phyloP scores from a whole-genome alignment of 1,140 invertebrate genomes.

The Bombus turneri region DNA sequence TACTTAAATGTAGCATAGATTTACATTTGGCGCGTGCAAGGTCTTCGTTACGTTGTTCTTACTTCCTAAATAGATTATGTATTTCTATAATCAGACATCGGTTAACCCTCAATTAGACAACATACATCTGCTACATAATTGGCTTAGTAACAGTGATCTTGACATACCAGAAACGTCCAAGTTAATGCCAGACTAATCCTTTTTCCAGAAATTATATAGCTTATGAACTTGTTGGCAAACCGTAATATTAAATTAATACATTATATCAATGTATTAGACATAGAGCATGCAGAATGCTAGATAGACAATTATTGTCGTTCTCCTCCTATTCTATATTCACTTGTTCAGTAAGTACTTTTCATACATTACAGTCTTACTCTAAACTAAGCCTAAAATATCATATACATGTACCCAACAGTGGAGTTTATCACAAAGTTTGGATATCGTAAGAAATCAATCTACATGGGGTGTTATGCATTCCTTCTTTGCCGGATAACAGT shows the following conservation, averaged over 20 bases:
- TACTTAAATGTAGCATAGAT: background rate
- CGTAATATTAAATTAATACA: background rate
- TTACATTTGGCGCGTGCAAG: background rate
- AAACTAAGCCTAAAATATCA: background rate
- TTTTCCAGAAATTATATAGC: background rate
- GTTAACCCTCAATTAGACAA: background rate
- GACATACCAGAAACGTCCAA: background rate
- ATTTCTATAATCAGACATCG: background rate
- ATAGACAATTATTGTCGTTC: background rate
- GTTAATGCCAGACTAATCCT: background rate
- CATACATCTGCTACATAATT: background rate
- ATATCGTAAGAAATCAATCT: conserved; percentile 59
- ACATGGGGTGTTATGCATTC: conserved; percentile 32
- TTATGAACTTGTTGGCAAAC: background rate
- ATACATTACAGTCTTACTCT: background rate
- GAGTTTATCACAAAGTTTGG: conserved; percentile 21
- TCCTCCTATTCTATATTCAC: background rate
- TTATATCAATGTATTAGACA: background rate
- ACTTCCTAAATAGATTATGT: conserved; percentile 9
- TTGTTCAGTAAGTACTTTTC: background rate
- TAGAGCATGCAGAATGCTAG: background rate
- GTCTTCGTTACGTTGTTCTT: background rate
- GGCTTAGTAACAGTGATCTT: background rate
- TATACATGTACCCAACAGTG: background rate
- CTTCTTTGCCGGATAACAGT: conserved; percentile 38